A percentile compares a stretch with the other conserved stretches of the same genome.
Evolutionary conservation across 2,797 vertebrate genomes (phyloP).

Genomic region (Urocyon cinereoargenteus): DNA sequence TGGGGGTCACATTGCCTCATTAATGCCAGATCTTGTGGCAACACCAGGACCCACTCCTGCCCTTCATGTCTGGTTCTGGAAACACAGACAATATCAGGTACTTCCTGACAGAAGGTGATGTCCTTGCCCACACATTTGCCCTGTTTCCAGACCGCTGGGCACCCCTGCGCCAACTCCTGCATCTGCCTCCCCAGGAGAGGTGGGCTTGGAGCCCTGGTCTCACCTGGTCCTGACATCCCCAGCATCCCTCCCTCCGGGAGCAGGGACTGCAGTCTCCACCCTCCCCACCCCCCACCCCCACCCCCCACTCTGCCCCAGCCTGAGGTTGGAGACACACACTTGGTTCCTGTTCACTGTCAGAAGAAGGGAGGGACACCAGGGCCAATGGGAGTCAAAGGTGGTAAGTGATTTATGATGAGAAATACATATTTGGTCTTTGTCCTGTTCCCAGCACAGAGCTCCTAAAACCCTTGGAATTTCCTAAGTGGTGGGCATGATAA

Average conservation of each 20-base stretch:
- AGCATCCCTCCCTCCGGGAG: no score
- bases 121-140: not conserved
- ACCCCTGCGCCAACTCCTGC: not conserved
- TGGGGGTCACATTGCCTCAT: no score
- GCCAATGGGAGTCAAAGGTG: accelerated
- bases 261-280: not conserved
- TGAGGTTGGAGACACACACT: not conserved
- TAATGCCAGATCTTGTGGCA: not conserved
- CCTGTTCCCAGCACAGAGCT: not conserved
- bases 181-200: not conserved
- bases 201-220: no score
- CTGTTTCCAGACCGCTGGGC: not conserved
- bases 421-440: not conserved
- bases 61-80: not conserved
- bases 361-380: not conserved
- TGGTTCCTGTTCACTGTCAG: not conserved
- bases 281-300: no score
- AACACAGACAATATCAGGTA: not conserved
- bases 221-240: not conserved
- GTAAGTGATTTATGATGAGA: no score
- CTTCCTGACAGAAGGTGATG: not conserved
- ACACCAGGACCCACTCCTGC: accelerated
- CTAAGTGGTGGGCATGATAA: no score
- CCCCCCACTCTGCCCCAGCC: not conserved
- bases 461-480: not conserved